Evolutionary conservation across 2,888 invertebrate species (phyloP).

Genomic region (Sympetrum striolatum): DNA sequence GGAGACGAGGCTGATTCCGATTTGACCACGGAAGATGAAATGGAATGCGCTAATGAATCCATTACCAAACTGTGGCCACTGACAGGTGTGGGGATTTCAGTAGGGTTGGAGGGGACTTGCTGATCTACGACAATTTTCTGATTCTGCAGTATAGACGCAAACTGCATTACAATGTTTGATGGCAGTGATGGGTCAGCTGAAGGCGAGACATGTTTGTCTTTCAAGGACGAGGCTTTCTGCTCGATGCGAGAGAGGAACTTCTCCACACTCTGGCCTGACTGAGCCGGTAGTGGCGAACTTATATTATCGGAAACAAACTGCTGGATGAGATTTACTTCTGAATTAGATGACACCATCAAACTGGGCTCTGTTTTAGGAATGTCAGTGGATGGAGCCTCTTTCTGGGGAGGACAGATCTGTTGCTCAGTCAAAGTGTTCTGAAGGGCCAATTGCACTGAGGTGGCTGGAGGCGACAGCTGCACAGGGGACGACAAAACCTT

Average conservation of each 20-base stretch:
- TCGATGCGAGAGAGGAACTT: conserved; percentile 66
- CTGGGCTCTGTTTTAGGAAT: conserved; percentile 18
- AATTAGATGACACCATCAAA: conserved; percentile 6
- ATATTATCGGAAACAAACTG: conserved; percentile 61
- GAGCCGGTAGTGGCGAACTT: conserved; percentile 62
- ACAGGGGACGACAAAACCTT: conserved; percentile 5
- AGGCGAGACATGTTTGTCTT: neutral
- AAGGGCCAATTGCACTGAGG: neutral
- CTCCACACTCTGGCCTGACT: conserved; percentile 68
- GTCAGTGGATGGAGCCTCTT: conserved; percentile 5
- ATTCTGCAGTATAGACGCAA: conserved; percentile 7
- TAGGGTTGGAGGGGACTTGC: neutral
- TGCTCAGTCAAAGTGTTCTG: neutral
- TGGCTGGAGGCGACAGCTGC: neutral
- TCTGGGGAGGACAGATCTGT: neutral
- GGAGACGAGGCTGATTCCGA: neutral
- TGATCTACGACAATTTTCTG: conserved; percentile 5
- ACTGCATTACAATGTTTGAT: neutral
- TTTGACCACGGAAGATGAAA: neutral
- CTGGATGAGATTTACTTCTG: conserved; percentile 53
- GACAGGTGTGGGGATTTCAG: conserved; percentile 1
- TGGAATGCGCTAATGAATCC: conserved; percentile 3
- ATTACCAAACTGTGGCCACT: neutral
- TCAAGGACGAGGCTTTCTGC: conserved; percentile 57
- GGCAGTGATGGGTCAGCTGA: conserved; percentile 1